These are phyloP conservation scores for Carollia perspicillata DNA, from an alignment of 2,113 vertebrate species.

Conservation along the genomic window DNA sequence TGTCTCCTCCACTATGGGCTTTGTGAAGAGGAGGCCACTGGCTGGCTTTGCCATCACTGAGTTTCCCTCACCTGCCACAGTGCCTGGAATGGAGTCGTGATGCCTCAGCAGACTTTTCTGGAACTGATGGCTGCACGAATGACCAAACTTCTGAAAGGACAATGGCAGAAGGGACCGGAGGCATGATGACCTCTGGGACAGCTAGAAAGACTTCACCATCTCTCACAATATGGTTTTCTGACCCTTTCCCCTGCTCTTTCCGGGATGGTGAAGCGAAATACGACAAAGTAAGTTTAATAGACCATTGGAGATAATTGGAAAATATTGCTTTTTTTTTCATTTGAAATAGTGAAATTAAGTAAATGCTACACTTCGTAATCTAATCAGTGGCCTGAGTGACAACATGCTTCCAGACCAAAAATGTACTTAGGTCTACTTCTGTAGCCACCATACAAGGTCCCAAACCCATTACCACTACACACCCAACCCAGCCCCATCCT, in stretches of 20 bases:
- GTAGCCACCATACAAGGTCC: background rate
- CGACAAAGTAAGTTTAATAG: slow-evolving; percentile 33
- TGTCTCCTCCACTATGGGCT: background rate
- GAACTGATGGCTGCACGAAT: background rate
- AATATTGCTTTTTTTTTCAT: slow-evolving; percentile 62
- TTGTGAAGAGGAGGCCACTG: background rate
- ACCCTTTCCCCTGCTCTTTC: background rate
- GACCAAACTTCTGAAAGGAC: background rate
- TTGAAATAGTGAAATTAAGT: slow-evolving; percentile 52
- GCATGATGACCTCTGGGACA: background rate
- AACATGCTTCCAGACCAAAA: background rate
- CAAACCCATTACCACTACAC: background rate
- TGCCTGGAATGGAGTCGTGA: background rate
- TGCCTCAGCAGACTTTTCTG: background rate
- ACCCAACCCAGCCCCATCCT: background rate
- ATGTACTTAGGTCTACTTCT: background rate
- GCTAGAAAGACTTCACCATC: background rate
- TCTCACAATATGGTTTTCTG: background rate
- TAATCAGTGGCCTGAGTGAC: background rate
- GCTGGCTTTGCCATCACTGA: background rate
- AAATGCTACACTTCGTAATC: slow-evolving; percentile 35
- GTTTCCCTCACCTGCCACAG: background rate
- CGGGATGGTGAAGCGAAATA: slow-evolving; percentile 33
- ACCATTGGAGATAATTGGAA: slow-evolving; percentile 54
- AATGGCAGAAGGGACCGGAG: background rate